Percentiles rank a stretch among this genome's conserved stretches.
These are phyloP conservation scores for Acrocephalus arundinaceus DNA, from an alignment of 2,113 vertebrate genomes.

Conservation along the genomic window DNA sequence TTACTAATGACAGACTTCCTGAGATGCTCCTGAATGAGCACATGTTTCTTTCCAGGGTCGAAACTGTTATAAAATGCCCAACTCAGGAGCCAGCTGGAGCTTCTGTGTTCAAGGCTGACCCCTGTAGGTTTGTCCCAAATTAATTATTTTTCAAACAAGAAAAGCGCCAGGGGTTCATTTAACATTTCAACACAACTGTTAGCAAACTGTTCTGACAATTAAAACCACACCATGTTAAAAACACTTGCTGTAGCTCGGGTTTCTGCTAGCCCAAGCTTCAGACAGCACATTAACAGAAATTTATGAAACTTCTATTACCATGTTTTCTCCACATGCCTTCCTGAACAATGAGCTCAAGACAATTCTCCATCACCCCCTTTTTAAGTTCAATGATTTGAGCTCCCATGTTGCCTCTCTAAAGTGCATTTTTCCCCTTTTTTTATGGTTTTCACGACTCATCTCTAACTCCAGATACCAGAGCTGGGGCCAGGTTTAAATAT, in stretches of 20 bases:
- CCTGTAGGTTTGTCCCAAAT: neutral
- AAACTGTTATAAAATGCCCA: neutral
- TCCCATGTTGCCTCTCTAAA: neutral
- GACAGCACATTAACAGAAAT: neutral
- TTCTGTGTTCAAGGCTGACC: slow-evolving; percentile 27
- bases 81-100: neutral
- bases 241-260: rapidly evolving
- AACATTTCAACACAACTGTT: neutral
- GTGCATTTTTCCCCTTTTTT: neutral
- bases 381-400: neutral
- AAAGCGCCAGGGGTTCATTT: neutral
- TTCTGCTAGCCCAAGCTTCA: neutral
- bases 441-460: neutral
- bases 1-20: neutral
- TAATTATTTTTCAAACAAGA: neutral
- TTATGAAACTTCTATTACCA: neutral
- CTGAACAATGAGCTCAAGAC: neutral
- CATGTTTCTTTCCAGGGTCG: neutral
- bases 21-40: neutral
- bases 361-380: neutral
- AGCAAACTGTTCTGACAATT: neutral
- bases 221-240: neutral
- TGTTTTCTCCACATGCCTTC: neutral
- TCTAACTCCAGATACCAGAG: neutral
- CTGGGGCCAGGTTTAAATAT: neutral